A percentile compares a stretch with the other conserved stretches of the same genome.
Evolutionary conservation across 2,888 invertebrate species (phyloP).

Genomic region (Idaea biselata): DNA sequence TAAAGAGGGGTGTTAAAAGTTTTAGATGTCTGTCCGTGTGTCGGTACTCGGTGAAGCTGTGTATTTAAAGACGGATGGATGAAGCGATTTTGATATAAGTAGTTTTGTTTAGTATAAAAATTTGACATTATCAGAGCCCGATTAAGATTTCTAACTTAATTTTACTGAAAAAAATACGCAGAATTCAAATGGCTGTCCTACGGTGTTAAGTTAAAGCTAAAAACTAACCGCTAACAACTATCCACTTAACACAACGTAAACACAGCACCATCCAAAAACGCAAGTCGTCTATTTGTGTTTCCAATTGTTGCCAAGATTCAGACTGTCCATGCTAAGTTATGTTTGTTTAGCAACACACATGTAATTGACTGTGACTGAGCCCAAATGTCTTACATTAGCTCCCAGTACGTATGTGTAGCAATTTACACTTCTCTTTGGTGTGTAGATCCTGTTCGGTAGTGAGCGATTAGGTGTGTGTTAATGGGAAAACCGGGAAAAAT

Average conservation of each 20-base stretch:
- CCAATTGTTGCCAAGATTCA: constrained; percentile 20
- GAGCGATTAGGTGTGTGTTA: not conserved
- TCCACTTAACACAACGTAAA: not conserved
- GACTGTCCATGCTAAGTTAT: constrained; percentile 43
- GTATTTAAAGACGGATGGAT: not conserved
- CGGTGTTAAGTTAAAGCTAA: not conserved
- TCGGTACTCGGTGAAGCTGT: too few relatives aligned
- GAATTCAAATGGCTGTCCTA: too few relatives aligned
- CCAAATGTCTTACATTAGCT: constrained; percentile 47
- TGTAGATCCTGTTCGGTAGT: constrained; percentile 11
- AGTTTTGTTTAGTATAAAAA: too few relatives aligned
- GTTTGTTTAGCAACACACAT: constrained; percentile 71
- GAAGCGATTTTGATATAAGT: not conserved
- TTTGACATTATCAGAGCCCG: too few relatives aligned
- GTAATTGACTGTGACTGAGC: constrained; percentile 57
- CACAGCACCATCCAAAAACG: constrained; percentile 14
- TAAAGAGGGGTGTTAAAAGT: too few relatives aligned
- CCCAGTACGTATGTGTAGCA: constrained; percentile 28
- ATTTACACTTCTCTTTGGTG: constrained; percentile 24
- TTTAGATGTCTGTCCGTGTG: too few relatives aligned
- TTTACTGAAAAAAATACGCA: too few relatives aligned
- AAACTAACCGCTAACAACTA: not conserved
- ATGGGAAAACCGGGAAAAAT: not conserved
- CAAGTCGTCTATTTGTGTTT: constrained; percentile 14
- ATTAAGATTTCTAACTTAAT: too few relatives aligned